A percentile compares a stretch with the other conserved stretches of the same genome.
Conservation (phyloP, 1,140 invertebrate species). For the Drosophila paulistorum region DNA sequence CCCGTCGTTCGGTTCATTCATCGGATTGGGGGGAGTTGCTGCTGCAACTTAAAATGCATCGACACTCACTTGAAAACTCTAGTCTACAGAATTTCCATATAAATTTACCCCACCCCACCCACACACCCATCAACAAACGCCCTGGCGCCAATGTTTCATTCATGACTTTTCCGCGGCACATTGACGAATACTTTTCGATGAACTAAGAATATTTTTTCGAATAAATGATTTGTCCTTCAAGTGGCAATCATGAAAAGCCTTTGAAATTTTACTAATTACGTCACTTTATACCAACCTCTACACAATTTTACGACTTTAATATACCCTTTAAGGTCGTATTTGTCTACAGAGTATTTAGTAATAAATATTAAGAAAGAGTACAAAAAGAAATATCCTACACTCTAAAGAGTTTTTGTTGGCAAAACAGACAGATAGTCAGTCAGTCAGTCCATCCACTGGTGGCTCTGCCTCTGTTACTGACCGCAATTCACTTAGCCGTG, state of each 20-base stretch:
- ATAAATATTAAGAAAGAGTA: too few species aligned
- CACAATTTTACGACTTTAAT: not conserved
- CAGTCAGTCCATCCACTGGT: not conserved
- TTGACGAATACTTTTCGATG: not conserved
- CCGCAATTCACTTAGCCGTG: conserved; percentile 64
- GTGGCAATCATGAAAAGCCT: too few species aligned
- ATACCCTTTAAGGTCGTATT: not conserved
- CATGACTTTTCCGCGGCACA: not conserved
- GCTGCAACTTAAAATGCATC: conserved; percentile 7
- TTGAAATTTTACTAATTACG: too few species aligned
- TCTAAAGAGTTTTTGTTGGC: too few species aligned
- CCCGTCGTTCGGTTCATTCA: not conserved
- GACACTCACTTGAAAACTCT: not conserved
- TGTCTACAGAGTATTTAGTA: too few species aligned
- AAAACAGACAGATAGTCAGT: too few species aligned
- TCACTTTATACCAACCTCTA: too few species aligned
- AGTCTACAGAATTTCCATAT: not conserved
- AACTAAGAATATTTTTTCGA: not conserved
- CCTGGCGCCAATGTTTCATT: conserved; percentile 7
- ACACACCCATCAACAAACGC: not conserved
- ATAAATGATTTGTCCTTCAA: too few species aligned
- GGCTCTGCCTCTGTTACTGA: conserved; percentile 39
- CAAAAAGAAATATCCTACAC: not conserved
- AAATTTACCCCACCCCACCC: not conserved
- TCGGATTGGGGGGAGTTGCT: not conserved